These are phyloP conservation scores for Panopea generosa DNA, from an alignment of 2,888 invertebrate genomes.

Conservation along the genomic window DNA sequence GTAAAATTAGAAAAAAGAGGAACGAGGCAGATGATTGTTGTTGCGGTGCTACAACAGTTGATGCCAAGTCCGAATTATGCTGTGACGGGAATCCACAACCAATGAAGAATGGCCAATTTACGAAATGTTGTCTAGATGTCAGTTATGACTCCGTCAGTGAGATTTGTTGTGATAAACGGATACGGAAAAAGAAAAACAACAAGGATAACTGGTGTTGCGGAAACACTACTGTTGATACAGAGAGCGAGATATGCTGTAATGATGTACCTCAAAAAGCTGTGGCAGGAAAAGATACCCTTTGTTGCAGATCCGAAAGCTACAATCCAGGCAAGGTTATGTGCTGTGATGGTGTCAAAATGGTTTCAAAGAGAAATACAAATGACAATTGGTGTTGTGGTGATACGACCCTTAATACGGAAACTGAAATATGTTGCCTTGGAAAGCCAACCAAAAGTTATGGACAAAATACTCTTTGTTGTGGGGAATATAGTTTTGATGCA, in stretches of 20 bases:
- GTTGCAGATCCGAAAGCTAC: constrained; percentile 38
- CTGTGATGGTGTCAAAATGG: constrained; percentile 36
- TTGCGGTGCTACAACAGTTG: constrained; percentile 39
- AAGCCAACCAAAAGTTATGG: constrained; percentile 38
- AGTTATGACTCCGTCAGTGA: constrained; percentile 40
- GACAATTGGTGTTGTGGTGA: constrained; percentile 59
- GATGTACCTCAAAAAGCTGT: constrained; percentile 40
- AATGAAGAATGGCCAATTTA: constrained; percentile 24
- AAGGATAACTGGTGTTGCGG: constrained; percentile 55
- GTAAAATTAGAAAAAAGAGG: constrained; percentile 34
- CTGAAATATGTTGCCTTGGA: constrained; percentile 45
- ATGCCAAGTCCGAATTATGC: constrained; percentile 30
- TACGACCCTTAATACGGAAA: constrained; percentile 47
- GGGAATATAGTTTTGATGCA: constrained; percentile 35
- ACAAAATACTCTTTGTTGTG: constrained; percentile 44
- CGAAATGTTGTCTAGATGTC: constrained; percentile 43
- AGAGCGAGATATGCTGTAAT: constrained; percentile 48
- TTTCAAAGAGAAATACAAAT: constrained; percentile 26
- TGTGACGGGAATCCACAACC: constrained; percentile 46
- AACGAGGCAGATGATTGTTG: constrained; percentile 45
- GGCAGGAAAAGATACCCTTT: constrained; percentile 37
- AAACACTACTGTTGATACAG: constrained; percentile 38
- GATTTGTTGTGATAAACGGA: constrained; percentile 43
- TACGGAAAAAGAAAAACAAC: constrained; percentile 44
- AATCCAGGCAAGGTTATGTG: constrained; percentile 38